Percentiles rank a stretch among this genome's conserved stretches.
phyloP scores from a whole-genome alignment of 2,113 vertebrate species.

The Bungarus multicinctus region DNA sequence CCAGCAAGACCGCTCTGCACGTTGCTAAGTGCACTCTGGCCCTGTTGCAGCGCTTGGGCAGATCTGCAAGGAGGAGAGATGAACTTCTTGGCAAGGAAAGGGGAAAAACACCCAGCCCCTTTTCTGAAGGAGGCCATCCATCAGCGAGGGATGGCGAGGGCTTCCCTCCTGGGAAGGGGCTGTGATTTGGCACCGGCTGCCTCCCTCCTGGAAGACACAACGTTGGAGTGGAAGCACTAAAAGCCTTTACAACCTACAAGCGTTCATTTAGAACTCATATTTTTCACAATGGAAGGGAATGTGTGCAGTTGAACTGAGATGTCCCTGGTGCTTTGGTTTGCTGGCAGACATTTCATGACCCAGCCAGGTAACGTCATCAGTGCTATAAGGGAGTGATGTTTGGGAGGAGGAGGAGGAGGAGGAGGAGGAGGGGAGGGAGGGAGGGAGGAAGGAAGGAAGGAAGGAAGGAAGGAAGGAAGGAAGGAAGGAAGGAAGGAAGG shows the following conservation, averaged over 20 bases:
- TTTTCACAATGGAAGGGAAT: too few species aligned
- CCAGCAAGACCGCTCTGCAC: accelerated
- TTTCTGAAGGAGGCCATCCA: constrained; percentile 5
- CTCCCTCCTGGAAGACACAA: not conserved
- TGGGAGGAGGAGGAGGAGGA: too few species aligned
- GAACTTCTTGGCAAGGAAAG: constrained; percentile 38
- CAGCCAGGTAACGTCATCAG: too few species aligned
- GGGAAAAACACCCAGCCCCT: constrained; percentile 41
- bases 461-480: too few species aligned
- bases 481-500: too few species aligned
- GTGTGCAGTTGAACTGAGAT: too few species aligned
- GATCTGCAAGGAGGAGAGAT: constrained; percentile 55
- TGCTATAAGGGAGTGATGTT: too few species aligned
- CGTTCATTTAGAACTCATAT: too few species aligned
- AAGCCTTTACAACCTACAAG: not conserved
- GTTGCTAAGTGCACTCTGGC: not conserved
- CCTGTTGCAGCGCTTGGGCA: not conserved
- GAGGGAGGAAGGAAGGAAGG: too few species aligned
- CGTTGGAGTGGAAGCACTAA: not conserved
- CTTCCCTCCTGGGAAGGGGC: not conserved
- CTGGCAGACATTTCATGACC: too few species aligned
- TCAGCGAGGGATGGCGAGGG: constrained; percentile 1
- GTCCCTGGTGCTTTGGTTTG: too few species aligned
- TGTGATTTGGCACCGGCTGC: not conserved
- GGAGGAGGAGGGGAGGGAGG: too few species aligned